These are phyloP conservation scores for Eulemur rubriventer DNA, from an alignment of 2,797 vertebrate species.

Conservation along the genomic window DNA sequence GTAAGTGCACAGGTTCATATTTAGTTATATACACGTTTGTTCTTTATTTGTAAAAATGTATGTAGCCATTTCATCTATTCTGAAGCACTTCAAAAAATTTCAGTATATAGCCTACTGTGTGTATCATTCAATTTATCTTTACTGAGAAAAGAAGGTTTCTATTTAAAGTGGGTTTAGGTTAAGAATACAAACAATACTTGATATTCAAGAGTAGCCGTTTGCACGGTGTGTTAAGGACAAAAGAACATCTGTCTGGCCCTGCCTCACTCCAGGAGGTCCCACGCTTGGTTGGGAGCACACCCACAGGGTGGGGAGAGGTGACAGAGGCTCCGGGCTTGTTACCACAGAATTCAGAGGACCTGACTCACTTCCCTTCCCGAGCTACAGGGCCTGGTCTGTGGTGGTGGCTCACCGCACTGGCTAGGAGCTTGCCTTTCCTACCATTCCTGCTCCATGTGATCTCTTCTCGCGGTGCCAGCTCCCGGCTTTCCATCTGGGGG, in stretches of 20 bases:
- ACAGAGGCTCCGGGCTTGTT: background rate
- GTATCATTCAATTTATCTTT: conserved; percentile 22
- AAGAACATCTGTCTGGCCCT: conserved; percentile 27
- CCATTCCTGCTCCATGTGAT: background rate
- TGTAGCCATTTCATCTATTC: background rate
- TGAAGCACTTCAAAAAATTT: conserved; percentile 9
- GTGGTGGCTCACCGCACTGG: conserved; percentile 10
- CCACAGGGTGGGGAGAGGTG: conserved; percentile 5
- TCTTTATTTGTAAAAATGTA: background rate
- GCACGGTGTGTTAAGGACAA: background rate
- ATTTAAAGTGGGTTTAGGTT: conserved; percentile 36
- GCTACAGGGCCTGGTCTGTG: conserved; percentile 3
- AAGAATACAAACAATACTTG: background rate
- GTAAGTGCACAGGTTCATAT: background rate
- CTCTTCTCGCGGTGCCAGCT: background rate
- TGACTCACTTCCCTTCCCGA: conserved; percentile 67
- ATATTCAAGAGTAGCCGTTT: background rate
- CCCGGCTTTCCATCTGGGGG: conserved; percentile 18
- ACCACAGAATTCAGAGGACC: conserved; percentile 39
- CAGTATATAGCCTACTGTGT: background rate
- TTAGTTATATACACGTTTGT: background rate
- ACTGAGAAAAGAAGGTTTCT: conserved; percentile 14
- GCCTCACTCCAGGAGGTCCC: background rate
- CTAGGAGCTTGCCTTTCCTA: background rate
- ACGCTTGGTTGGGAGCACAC: background rate